A percentile compares a stretch with the other conserved stretches of the same genome.
Conservation (phyloP, 23 tunicate species). For the Aplidium turbinatum region DNA sequence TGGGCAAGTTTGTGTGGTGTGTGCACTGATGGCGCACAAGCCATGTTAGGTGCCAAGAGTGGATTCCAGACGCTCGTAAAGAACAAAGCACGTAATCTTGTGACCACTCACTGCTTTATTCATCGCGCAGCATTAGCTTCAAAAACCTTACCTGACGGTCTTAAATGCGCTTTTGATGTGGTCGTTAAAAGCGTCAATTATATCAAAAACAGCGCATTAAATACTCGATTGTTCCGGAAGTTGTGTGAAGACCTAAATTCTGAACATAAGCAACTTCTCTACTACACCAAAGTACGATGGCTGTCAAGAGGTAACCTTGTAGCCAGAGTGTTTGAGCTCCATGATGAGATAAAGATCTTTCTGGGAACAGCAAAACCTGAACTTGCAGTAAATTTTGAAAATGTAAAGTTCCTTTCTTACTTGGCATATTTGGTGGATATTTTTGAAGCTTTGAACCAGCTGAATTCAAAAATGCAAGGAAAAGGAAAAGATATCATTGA, state of each 20-base stretch:
- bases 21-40: constrained; percentile 36
- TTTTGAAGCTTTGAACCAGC: constrained; percentile 47
- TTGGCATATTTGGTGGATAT: constrained; percentile 37
- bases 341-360: constrained; percentile 31
- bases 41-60: constrained; percentile 28
- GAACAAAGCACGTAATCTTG: constrained; percentile 15
- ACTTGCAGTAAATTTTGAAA: constrained; percentile 40
- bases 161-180: too few relatives aligned
- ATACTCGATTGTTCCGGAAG: constrained; percentile 4
- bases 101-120: constrained; percentile 7
- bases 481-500: constrained; percentile 29
- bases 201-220: constrained; percentile 2
- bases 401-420: constrained; percentile 32
- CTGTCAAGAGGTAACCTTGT: constrained; percentile 39
- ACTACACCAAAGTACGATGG: constrained; percentile 22
- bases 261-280: constrained; percentile 10
- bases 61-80: constrained; percentile 32
- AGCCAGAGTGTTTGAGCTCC: constrained; percentile 56
- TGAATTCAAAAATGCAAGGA: constrained; percentile 34
- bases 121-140: background rate
- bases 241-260: constrained; percentile 17
- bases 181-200: background rate
- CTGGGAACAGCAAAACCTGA: constrained; percentile 36
- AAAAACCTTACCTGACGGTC: background rate
- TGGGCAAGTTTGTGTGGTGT: constrained; percentile 25